These are phyloP conservation scores for Sussaba pulchella DNA, from an alignment of 2,888 invertebrate species.

Conservation along the genomic window DNA sequence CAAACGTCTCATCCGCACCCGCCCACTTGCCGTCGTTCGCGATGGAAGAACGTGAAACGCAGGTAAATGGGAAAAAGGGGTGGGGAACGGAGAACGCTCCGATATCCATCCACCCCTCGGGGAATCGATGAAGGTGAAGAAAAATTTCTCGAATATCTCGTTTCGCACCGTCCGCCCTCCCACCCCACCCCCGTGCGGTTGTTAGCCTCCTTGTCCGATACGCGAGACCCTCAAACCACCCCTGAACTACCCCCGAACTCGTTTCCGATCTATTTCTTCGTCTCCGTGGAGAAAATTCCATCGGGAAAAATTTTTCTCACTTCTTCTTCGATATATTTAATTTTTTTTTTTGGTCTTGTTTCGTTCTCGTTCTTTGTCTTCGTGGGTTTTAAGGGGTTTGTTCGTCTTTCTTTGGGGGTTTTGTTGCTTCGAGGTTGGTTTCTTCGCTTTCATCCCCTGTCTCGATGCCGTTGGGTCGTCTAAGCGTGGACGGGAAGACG, in stretches of 20 bases:
- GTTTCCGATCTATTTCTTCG: neutral
- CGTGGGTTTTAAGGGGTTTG: conserved; percentile 7
- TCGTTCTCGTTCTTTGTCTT: conserved; percentile 31
- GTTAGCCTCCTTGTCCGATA: conserved; percentile 28
- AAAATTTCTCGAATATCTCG: conserved; percentile 46
- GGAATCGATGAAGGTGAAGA: conserved; percentile 43
- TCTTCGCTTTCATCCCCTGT: conserved; percentile 24
- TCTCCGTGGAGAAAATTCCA: conserved; percentile 18
- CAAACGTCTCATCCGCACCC: conserved; percentile 23
- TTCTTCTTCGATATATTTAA: conserved; percentile 17
- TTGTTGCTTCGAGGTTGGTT: neutral
- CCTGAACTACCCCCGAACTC: neutral
- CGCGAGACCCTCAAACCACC: neutral
- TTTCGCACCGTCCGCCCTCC: neutral
- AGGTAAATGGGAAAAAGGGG: conserved; percentile 19
- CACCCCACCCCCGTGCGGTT: conserved; percentile 21
- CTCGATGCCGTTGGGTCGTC: too few species aligned
- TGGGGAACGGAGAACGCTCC: conserved; percentile 14
- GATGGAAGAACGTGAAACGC: conserved; percentile 24
- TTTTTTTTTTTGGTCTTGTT: conserved; percentile 18
- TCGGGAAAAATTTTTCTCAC: conserved; percentile 49
- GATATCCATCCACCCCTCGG: conserved; percentile 8
- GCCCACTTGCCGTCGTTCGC: conserved; percentile 1
- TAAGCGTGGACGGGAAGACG: too few species aligned
- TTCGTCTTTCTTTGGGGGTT: conserved; percentile 3